Base-by-base conservation (phyloP, 2,113 vertebrate species). In the Centropus bengalensis region DNA sequence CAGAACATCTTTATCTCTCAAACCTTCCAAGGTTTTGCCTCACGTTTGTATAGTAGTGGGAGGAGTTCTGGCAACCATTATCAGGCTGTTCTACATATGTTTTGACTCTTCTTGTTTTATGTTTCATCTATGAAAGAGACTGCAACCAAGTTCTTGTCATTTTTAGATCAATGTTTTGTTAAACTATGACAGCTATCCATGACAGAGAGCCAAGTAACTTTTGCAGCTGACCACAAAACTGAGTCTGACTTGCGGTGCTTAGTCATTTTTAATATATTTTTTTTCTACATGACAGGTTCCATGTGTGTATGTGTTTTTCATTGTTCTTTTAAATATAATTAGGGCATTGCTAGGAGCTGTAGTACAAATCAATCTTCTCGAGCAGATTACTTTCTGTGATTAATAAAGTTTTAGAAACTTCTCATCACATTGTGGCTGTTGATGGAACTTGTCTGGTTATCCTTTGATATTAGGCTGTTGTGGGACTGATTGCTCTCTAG, bases 131-230 rank as follows among this genome's bases (percentile, higher is more conserved):
- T 94, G 93, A 90, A 95, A 78, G 91, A 93, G 93, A 88, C 52
- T 78, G 86, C 92, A 90, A 97, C 93, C 94, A 96, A 97, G 94
- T 96, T 97, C 94, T 96, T 94, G 88, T 96, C 93, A 97, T 96
- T 96, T 97, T 96, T 93, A 95, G 88, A 96, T 97, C 90, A 96
- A 71, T 97, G 95, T 96, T 96, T 96, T 96, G 86, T 96, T 95
- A 94, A 97, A 86, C 93, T 96, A 90, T 24, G 62, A 96, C 96
- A 96, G 93, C 92, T 96, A 79, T 89, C 93, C 86, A 18, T 96
- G 95, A 97, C 66, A 86, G 76, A 90, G 80, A 92, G 96, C 96
- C 96, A 96, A 94, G 54, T 91, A 88, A 94, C 94, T 95, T 97
- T 86, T 96, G 90, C 94, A 96, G 94, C 94, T 97, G 96, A 97